Conservation (phyloP, 2,113 vertebrate species). For the Lophotis ruficrista region DNA sequence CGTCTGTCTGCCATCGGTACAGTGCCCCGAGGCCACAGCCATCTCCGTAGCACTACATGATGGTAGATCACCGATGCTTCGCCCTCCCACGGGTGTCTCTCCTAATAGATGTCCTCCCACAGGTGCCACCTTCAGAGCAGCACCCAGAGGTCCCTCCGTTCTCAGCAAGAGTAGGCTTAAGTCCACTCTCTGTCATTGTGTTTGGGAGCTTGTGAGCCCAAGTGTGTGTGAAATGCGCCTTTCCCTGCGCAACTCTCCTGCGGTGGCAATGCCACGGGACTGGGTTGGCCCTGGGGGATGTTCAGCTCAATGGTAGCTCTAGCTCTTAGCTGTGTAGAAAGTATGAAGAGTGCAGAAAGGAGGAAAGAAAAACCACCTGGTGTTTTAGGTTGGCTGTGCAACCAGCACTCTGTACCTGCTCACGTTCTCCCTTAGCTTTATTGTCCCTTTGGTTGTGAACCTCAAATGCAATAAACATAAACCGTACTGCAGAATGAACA, state of each 20-base stretch:
- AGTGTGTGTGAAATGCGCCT: accelerated
- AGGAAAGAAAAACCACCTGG: background rate
- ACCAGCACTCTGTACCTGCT: background rate
- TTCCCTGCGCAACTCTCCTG: background rate
- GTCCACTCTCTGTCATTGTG: background rate
- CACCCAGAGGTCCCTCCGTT: background rate
- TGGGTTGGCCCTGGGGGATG: background rate
- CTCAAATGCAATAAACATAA: background rate
- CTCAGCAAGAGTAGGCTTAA: background rate
- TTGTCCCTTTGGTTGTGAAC: background rate
- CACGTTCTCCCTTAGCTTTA: background rate
- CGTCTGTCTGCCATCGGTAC: background rate
- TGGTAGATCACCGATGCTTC: background rate
- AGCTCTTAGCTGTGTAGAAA: background rate
- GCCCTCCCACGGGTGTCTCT: background rate
- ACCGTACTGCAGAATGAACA: background rate
- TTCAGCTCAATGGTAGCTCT: background rate
- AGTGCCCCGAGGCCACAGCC: background rate
- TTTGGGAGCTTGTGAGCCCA: background rate
- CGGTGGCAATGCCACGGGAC: accelerated
- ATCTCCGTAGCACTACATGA: accelerated
- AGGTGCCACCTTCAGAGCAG: background rate
- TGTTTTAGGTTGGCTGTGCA: accelerated
- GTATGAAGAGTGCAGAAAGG: background rate
- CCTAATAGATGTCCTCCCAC: background rate